phyloP scores from a whole-genome alignment of 2,113 vertebrate genomes.

The Prochilodus magdalenae region DNA sequence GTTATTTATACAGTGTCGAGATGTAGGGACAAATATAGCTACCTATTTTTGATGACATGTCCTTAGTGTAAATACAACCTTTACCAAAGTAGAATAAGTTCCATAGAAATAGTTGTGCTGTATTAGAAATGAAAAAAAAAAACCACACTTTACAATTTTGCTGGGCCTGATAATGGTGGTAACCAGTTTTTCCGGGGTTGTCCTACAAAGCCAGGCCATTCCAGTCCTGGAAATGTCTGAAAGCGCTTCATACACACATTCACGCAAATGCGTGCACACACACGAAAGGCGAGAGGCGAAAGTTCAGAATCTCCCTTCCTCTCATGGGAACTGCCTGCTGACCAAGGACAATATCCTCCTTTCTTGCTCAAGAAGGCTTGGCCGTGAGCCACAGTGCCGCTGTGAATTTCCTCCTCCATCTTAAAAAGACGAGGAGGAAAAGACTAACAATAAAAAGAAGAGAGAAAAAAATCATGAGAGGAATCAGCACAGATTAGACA shows the following conservation, averaged over 20 bases:
- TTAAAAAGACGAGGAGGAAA: constrained; percentile 39
- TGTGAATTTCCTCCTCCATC: constrained; percentile 22
- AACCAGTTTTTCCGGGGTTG: too few species aligned
- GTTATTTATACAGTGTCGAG: neutral
- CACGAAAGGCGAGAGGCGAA: constrained; percentile 7
- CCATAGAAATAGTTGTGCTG: neutral
- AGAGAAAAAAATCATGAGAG: neutral
- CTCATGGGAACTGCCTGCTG: constrained; percentile 37
- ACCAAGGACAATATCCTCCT: constrained; percentile 46
- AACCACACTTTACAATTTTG: neutral
- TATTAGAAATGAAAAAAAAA: neutral
- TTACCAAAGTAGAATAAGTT: too few species aligned
- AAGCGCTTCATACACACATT: constrained; percentile 4
- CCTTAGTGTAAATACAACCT: too few species aligned
- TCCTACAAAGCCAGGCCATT: neutral
- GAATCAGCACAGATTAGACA: neutral
- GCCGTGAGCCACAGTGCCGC: neutral
- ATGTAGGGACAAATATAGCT: too few species aligned
- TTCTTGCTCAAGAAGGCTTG: constrained; percentile 39
- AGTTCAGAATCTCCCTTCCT: constrained; percentile 43
- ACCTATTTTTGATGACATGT: too few species aligned
- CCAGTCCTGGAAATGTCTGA: neutral
- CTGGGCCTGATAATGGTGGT: neutral
- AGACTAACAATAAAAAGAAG: constrained; percentile 51
- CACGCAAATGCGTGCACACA: neutral